These are phyloP conservation scores for Aricia artaxerxes DNA, from an alignment of 2,888 invertebrate genomes.

Conservation along the genomic window DNA sequence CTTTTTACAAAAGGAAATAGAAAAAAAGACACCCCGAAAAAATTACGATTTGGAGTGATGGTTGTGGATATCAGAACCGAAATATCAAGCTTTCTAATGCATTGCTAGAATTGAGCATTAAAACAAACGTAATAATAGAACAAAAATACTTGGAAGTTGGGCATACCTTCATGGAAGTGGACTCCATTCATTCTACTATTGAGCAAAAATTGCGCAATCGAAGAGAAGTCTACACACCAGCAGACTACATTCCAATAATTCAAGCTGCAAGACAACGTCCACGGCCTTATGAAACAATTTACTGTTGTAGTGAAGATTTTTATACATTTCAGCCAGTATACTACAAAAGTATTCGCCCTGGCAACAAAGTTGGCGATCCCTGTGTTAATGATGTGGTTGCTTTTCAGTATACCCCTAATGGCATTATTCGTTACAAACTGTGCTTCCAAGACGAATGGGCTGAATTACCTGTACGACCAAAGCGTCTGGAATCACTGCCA, in stretches of 20 bases:
- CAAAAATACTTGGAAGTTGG: neutral
- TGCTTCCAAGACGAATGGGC: neutral
- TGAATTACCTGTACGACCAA: neutral
- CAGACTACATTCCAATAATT: neutral
- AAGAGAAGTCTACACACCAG: neutral
- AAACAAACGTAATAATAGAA: conserved; percentile 1
- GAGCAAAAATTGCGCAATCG: neutral
- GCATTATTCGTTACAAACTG: neutral
- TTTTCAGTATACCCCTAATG: neutral
- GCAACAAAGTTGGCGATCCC: neutral
- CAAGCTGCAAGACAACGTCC: neutral
- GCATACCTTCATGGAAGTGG: neutral
- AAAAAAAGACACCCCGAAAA: conserved; percentile 28
- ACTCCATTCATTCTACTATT: neutral
- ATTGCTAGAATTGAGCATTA: neutral
- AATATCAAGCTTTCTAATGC: neutral
- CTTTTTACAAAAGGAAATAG: conserved; percentile 30
- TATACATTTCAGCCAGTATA: neutral
- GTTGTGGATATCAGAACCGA: neutral
- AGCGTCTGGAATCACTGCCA: neutral
- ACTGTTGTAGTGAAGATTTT: neutral
- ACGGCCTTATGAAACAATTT: neutral
- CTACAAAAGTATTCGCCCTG: neutral
- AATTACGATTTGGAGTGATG: conserved; percentile 31
- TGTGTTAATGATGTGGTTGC: neutral